A percentile compares a stretch with the other conserved stretches of the same genome.
phyloP scores from a whole-genome alignment of 2,888 invertebrate species.

The Oscheius sp. region DNA sequence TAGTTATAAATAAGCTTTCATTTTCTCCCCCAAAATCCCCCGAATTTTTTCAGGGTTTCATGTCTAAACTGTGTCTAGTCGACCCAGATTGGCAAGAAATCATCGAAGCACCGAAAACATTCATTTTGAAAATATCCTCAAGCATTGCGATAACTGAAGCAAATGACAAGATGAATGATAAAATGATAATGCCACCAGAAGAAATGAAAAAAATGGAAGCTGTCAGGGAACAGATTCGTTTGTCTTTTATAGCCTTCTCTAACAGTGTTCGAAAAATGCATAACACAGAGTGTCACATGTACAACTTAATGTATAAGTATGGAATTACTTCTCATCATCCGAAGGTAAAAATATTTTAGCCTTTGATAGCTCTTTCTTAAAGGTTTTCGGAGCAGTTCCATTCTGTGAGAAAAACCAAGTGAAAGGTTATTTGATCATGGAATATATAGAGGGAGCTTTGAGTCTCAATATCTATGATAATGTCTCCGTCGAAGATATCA shows the following conservation, averaged over 20 bases:
- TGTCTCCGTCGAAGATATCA: conserved; percentile 5
- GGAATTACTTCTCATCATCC: conserved; percentile 4
- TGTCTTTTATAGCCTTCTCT: not conserved
- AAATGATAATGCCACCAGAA: not conserved
- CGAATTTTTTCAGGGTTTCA: conserved; percentile 20
- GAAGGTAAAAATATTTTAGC: not conserved
- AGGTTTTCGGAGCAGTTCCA: not conserved
- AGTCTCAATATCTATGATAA: conserved; percentile 19
- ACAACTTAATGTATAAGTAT: conserved; percentile 12
- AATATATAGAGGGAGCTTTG: conserved; percentile 31
- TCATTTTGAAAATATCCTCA: conserved; percentile 15
- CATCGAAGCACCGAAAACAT: conserved; percentile 6
- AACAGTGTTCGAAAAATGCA: not conserved
- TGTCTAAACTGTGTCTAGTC: conserved; percentile 26
- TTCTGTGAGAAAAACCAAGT: conserved; percentile 24
- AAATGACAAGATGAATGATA: not conserved
- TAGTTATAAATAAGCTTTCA: too few species aligned
- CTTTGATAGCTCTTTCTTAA: not conserved
- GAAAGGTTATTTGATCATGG: conserved; percentile 45
- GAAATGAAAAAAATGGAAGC: not conserved
- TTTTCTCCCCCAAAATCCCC: too few species aligned
- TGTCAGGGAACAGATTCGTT: not conserved
- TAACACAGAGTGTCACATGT: conserved; percentile 17
- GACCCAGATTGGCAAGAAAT: conserved; percentile 26
- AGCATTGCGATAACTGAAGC: not conserved